Evolutionary conservation across 2,888 invertebrate species (phyloP).

Genomic region (Agrenia bidenticulata): DNA sequence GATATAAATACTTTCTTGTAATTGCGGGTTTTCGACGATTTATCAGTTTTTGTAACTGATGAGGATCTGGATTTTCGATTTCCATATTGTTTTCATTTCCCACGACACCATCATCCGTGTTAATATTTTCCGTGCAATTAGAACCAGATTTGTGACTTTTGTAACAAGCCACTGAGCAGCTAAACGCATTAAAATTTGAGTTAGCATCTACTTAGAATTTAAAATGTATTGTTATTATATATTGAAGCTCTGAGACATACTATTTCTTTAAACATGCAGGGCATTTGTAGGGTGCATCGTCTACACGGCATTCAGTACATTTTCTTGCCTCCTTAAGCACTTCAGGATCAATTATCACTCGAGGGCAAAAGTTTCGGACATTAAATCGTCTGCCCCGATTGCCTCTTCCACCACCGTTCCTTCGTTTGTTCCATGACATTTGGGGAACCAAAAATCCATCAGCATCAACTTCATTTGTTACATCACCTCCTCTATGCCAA

Average conservation of each 20-base stretch:
- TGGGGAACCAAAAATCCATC: no score
- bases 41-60: neutral
- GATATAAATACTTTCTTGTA: slow-evolving; percentile 18
- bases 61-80: neutral
- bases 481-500: no score
- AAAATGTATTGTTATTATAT: no score
- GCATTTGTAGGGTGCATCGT: slow-evolving; percentile 11
- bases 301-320: slow-evolving; percentile 1
- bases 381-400: no score
- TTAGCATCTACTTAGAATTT: no score
- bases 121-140: neutral
- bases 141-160: slow-evolving; percentile 28
- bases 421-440: no score
- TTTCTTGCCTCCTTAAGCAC: neutral
- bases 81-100: neutral
- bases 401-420: no score
- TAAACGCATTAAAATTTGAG: no score
- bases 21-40: neutral
- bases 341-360: no score
- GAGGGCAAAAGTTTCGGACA: no score
- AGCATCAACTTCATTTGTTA: no score
- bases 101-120: neutral
- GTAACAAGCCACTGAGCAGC: slow-evolving; percentile 39
- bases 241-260: no score
- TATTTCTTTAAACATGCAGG: slow-evolving; percentile 18